Evolutionary conservation across 2,888 invertebrate genomes (phyloP).

Genomic region (Pachliopta kotzebuea): DNA sequence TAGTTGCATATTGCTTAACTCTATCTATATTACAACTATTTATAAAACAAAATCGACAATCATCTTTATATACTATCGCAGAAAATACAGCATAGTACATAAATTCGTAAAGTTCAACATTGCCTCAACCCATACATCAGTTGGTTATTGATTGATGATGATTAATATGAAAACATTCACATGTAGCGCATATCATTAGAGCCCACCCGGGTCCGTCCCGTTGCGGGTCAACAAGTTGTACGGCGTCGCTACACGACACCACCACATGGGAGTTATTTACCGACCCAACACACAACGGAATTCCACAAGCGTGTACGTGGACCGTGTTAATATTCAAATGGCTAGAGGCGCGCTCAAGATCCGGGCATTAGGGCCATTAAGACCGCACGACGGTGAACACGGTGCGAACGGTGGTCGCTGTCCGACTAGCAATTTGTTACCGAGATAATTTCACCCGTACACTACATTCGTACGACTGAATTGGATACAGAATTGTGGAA

Average conservation of each 20-base stretch:
- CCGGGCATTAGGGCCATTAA: conserved; percentile 63
- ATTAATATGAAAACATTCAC: background rate
- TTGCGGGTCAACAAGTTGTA: background rate
- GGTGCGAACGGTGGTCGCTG: background rate
- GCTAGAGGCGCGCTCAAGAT: conserved; percentile 54
- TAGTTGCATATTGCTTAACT: too few species aligned
- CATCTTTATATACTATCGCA: too few species aligned
- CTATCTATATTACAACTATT: too few species aligned
- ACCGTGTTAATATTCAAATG: conserved; percentile 73
- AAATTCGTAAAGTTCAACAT: too few species aligned
- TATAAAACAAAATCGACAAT: too few species aligned
- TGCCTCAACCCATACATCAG: too few species aligned
- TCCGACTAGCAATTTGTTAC: background rate
- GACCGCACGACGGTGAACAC: conserved; percentile 41
- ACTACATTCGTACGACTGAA: too few species aligned
- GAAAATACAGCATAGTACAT: too few species aligned
- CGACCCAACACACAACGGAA: conserved; percentile 28
- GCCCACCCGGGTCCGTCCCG: background rate
- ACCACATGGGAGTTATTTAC: conserved; percentile 49
- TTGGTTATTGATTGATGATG: background rate
- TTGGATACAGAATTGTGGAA: too few species aligned
- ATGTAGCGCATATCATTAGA: background rate
- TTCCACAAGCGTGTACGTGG: conserved; percentile 54
- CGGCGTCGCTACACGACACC: background rate
- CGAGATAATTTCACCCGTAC: background rate